These are phyloP conservation scores for Oreotragus oreotragus DNA, from an alignment of 2,113 vertebrate genomes.

Conservation along the genomic window DNA sequence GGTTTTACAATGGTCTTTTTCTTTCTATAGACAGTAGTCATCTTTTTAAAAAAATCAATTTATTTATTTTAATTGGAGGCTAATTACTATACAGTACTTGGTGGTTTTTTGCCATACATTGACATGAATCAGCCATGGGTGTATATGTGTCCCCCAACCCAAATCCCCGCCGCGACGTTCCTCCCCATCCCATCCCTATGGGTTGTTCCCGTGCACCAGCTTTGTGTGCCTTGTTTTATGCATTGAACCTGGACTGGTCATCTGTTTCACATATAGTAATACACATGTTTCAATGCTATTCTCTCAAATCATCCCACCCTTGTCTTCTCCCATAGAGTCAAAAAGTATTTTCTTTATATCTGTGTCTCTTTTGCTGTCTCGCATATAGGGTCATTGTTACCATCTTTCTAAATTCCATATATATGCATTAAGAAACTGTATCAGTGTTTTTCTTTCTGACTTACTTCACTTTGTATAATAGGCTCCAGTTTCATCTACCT, in stretches of 20 bases:
- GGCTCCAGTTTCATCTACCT: neutral
- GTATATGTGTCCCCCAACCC: neutral
- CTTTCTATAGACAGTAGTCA: neutral
- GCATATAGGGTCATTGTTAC: neutral
- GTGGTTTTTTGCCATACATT: neutral
- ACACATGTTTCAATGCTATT: neutral
- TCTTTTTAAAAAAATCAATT: neutral
- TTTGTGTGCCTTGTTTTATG: neutral
- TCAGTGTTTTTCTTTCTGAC: neutral
- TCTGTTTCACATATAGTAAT: neutral
- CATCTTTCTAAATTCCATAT: neutral
- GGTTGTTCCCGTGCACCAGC: neutral
- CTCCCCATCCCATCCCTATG: neutral
- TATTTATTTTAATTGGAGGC: neutral
- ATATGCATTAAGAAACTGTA: neutral
- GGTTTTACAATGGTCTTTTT: neutral
- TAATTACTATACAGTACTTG: neutral
- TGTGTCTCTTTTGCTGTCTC: neutral
- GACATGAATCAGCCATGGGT: neutral
- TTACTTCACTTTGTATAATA: neutral
- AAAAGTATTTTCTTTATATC: neutral
- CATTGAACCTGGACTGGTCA: neutral
- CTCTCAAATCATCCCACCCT: neutral
- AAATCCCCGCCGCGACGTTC: rapidly evolving
- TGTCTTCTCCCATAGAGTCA: neutral